A percentile compares a stretch with the other conserved stretches of the same genome.
These are phyloP conservation scores for Hololepta plana DNA, from an alignment of 2,888 invertebrate genomes.

Conservation along the genomic window DNA sequence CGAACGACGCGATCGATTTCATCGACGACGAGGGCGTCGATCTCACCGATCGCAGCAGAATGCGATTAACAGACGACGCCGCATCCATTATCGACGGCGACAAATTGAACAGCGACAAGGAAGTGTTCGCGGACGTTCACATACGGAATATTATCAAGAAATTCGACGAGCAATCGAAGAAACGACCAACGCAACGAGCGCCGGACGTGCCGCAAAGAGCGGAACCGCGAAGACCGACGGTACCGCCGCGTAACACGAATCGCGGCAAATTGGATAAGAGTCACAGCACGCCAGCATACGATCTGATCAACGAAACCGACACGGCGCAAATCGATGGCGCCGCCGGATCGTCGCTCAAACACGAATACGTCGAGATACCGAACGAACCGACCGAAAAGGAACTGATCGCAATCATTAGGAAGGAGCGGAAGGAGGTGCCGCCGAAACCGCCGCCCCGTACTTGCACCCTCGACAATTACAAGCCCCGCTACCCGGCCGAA, in stretches of 20 bases:
- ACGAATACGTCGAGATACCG: conserved; percentile 1
- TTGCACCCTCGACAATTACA: conserved; percentile 11
- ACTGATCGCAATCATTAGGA: too few relatives aligned
- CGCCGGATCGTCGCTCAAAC: conserved; percentile 1
- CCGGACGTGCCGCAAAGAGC: conserved; percentile 20
- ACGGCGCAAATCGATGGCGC: too few relatives aligned
- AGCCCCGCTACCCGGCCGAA: conserved; percentile 19
- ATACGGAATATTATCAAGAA: conserved; percentile 26
- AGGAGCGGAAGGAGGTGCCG: conserved; percentile 16
- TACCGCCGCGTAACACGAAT: conserved; percentile 20
- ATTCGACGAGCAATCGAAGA: conserved; percentile 20
- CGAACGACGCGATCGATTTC: conserved; percentile 23
- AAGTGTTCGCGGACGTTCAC: conserved; percentile 21
- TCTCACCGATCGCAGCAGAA: conserved; percentile 24
- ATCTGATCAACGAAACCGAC: conserved; percentile 25
- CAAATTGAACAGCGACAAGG: conserved; percentile 9
- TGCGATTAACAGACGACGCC: conserved; percentile 16
- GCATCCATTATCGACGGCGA: conserved; percentile 8
- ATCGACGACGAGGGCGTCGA: conserved; percentile 20
- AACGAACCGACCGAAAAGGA: neutral
- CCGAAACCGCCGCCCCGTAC: conserved; percentile 24
- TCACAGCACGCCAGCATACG: conserved; percentile 69
- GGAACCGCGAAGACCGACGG: conserved; percentile 17
- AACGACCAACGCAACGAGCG: conserved; percentile 6
- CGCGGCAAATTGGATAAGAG: conserved; percentile 56